Percentiles rank a stretch among this genome's conserved stretches.
phyloP scores from a whole-genome alignment of 2,113 vertebrate genomes.

The Zootoca vivipara region DNA sequence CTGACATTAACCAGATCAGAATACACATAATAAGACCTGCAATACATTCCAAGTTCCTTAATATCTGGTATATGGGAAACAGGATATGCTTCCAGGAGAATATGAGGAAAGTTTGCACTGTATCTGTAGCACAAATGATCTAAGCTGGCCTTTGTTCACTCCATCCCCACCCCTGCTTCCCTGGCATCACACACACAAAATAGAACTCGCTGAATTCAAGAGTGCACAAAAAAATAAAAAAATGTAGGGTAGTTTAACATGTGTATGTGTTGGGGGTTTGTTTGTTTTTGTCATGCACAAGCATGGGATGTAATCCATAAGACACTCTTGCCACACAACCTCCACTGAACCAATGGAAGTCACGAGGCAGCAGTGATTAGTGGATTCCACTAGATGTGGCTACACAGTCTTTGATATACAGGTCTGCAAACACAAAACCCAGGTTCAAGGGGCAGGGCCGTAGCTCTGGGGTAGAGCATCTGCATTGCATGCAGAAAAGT shows the following conservation, averaged over 20 bases:
- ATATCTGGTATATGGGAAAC: conserved; percentile 31
- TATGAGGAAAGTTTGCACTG: conserved; percentile 35
- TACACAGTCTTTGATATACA: conserved; percentile 81
- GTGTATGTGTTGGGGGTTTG: conserved; percentile 10
- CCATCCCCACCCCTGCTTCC: background rate
- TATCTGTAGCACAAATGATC: conserved; percentile 41
- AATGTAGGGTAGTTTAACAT: conserved; percentile 44
- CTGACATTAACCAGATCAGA: background rate
- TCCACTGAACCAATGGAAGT: background rate
- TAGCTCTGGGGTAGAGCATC: no score
- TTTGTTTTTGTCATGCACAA: conserved; percentile 68
- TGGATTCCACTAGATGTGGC: conserved; percentile 36
- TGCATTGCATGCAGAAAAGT: no score
- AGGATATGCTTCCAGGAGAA: background rate
- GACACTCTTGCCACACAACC: background rate
- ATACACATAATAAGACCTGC: background rate
- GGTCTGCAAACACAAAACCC: conserved; percentile 66
- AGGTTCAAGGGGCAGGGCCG: no score
- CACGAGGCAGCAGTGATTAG: background rate
- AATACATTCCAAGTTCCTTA: conserved; percentile 31
- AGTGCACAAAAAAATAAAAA: conserved; percentile 63
- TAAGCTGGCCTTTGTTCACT: conserved; percentile 38
- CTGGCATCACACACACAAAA: conserved; percentile 47
- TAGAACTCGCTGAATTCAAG: conserved; percentile 50
- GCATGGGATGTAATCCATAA: conserved; percentile 42